These are phyloP conservation scores for Caloenas nicobarica DNA, from an alignment of 2,113 vertebrate genomes.

Conservation along the genomic window DNA sequence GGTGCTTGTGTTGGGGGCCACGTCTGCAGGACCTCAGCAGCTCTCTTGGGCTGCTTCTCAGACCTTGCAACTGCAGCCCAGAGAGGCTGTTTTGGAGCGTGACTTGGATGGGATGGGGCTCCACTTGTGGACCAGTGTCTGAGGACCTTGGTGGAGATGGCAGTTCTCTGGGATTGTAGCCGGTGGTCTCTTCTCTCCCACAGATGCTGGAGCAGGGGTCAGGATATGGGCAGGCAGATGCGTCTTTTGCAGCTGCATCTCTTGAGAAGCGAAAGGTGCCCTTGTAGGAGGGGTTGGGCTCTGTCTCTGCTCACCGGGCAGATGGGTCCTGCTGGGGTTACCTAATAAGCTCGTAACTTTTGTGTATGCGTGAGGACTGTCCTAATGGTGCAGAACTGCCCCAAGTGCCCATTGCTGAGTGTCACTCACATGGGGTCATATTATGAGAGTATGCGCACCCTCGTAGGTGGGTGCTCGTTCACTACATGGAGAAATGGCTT, in stretches of 20 bases:
- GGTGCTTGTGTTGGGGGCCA: not conserved
- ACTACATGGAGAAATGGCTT: not conserved
- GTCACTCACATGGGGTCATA: not conserved
- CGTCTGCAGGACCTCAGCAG: not conserved
- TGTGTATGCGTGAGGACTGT: not conserved
- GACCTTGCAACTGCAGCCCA: not conserved
- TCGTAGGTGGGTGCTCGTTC: not conserved
- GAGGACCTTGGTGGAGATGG: not conserved
- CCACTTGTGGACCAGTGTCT: not conserved
- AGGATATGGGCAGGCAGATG: fast-evolving
- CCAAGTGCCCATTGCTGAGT: not conserved
- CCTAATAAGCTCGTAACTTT: not conserved
- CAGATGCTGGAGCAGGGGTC: not conserved
- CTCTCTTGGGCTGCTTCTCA: not conserved
- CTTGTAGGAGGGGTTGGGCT: not conserved
- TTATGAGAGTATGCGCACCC: too few relatives aligned
- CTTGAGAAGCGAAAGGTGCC: not conserved
- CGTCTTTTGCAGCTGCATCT: not conserved
- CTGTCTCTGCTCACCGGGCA: not conserved
- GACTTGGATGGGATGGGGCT: not conserved
- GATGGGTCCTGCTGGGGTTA: not conserved
- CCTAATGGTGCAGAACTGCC: not conserved
- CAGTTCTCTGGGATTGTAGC: not conserved
- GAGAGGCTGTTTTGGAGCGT: not conserved
- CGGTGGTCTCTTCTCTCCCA: fast-evolving